These are phyloP conservation scores for Patella pellucida DNA, from an alignment of 2,888 invertebrate species.

Conservation along the genomic window DNA sequence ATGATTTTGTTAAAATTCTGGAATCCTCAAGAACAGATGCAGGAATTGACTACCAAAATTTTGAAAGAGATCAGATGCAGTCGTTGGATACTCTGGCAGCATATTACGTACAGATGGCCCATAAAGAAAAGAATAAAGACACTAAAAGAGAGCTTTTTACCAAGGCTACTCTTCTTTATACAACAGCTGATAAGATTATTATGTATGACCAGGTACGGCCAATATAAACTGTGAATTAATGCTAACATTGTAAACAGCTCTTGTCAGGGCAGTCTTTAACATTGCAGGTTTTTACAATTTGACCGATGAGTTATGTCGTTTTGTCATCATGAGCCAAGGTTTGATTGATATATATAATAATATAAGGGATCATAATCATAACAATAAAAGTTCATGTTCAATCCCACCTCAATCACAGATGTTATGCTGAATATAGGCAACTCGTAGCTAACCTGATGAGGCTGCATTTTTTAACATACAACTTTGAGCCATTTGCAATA, in stretches of 20 bases:
- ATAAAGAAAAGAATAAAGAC: conserved; percentile 94
- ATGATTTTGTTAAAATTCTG: conserved; percentile 94
- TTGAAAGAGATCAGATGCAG: conserved; percentile 97
- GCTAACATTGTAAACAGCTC: not conserved
- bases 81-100: conserved; percentile 98
- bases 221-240: not conserved
- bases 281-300: not conserved
- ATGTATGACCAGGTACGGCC: conserved; percentile 96
- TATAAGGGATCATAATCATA: too few relatives aligned
- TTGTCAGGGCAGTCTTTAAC: not conserved
- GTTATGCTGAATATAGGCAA: too few relatives aligned
- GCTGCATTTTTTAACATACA: too few relatives aligned
- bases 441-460: too few relatives aligned
- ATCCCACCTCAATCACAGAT: too few relatives aligned
- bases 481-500: too few relatives aligned
- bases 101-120: conserved; percentile 89
- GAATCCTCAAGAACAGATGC: conserved; percentile 83
- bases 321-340: too few relatives aligned
- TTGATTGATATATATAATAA: too few relatives aligned
- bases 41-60: conserved; percentile 76
- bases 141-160: conserved; percentile 92
- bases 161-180: conserved; percentile 93
- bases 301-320: not conserved
- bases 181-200: conserved; percentile 98
- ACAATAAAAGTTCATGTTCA: too few relatives aligned